Percentiles rank a stretch among this genome's conserved stretches.
These are phyloP conservation scores for Bombycilla garrulus DNA, from an alignment of 2,113 vertebrate species.

Conservation along the genomic window DNA sequence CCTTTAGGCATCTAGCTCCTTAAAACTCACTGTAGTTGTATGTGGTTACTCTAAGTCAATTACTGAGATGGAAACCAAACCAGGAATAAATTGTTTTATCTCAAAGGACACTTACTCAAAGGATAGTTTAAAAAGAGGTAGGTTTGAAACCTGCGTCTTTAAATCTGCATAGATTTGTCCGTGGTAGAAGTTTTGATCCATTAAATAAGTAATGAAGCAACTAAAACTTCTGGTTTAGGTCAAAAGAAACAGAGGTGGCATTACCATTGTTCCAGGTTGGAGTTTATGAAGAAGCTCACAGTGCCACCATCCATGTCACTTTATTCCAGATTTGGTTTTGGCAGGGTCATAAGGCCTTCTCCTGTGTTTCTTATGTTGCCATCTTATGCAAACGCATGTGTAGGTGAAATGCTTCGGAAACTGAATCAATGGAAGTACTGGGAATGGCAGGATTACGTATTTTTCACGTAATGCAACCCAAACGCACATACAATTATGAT, in stretches of 20 bases:
- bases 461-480: not conserved
- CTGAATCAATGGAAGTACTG: not conserved
- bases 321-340: not conserved
- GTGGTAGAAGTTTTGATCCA: not conserved
- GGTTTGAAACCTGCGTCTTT: not conserved
- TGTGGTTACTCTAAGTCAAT: not conserved
- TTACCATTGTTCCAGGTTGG: not conserved
- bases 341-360: fast-evolving
- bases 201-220: not conserved
- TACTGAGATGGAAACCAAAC: not conserved
- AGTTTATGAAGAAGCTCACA: not conserved
- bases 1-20: not conserved
- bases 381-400: not conserved
- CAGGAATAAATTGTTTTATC: not conserved
- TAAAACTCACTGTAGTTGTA: not conserved
- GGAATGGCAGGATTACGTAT: not conserved
- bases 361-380: not conserved
- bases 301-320: not conserved
- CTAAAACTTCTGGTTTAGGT: not conserved
- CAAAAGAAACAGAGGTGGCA: not conserved
- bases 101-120: not conserved
- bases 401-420: not conserved
- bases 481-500: fast-evolving
- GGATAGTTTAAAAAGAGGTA: not conserved
- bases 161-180: not conserved